Base-by-base conservation (phyloP, 2,797 vertebrate species). In the Gadopsis bispinosus region DNA sequence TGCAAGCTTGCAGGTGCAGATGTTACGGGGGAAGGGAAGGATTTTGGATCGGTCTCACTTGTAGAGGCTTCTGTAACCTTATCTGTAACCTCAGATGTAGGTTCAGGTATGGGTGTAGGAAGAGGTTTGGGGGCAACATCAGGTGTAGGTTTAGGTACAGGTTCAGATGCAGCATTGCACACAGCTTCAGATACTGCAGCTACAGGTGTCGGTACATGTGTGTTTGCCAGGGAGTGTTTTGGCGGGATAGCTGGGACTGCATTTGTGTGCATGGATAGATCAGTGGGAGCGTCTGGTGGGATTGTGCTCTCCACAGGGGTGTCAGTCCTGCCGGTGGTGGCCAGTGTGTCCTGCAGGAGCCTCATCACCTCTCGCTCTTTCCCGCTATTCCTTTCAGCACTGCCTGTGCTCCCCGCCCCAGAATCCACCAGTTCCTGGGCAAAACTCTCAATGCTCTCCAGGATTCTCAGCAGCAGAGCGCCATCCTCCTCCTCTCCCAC, bases 381-480 rank as follows among this genome's bases (percentile, higher is more conserved):
- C 37, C 97, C 97, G 39, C 89, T 84, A 31, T 88, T 94, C 80
- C 90, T 90, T 80, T 94, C 94, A 1, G 92, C 90, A 31, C 92
- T 94, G 60, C 97, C 97, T 73, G 96, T 96, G 87, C 93, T 91
- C 13, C 96, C 97, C 1, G 96, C 95, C 68, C 97, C 97, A 59
- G 96, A 97, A 87, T 99, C 98, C 78, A 99, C 98, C 79, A 99
- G 94, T 73, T 99, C 98, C 91, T 99, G 98, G 73, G 98, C 98
- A 90, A 99, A 99, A 90, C 96, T 98, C 93, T 99, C 98, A 56
- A 99, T 99, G 87, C 98, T 99, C 89, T 96, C 98, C 80, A 99
- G 91, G 88, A 99, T 99, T 81, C 97, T 95, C 69, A 99, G 81
- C 80, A 99, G 89, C 67, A 99, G 95, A 2, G 94, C 96, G 77